Percentiles rank a stretch among this genome's conserved stretches.
Conservation (phyloP, 1,140 invertebrate genomes). For the Rhyacophila brunnea region DNA sequence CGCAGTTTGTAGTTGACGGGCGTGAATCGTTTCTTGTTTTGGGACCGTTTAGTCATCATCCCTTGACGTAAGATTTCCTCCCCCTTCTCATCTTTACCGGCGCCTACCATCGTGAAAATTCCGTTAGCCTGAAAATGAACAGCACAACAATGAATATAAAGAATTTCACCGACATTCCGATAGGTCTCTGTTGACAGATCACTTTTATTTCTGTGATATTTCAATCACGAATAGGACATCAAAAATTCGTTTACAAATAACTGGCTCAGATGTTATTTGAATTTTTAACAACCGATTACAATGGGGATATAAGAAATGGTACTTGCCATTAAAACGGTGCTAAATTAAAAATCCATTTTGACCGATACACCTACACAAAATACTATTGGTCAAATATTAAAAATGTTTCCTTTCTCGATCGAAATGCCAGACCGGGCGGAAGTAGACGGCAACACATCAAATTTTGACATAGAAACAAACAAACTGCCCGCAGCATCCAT, state of each 20-base stretch:
- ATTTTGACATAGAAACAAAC: conserved; percentile 26
- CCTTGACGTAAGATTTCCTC: conserved; percentile 61
- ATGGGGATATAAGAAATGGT: background rate
- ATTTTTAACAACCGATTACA: background rate
- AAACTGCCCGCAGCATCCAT: conserved; percentile 12
- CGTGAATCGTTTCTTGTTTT: conserved; percentile 83
- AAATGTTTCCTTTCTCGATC: conserved; percentile 2
- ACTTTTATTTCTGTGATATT: too few species aligned
- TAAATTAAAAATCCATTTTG: background rate
- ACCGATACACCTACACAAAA: background rate
- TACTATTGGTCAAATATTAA: background rate
- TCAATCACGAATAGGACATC: too few species aligned
- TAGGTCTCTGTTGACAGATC: too few species aligned
- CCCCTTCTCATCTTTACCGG: conserved; percentile 48
- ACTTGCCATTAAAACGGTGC: conserved; percentile 9
- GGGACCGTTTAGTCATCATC: conserved; percentile 82
- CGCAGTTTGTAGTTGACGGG: conserved; percentile 82
- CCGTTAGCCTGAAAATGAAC: conserved; percentile 5
- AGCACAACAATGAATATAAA: background rate
- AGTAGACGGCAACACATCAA: conserved; percentile 13
- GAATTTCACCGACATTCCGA: too few species aligned
- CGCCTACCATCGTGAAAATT: conserved; percentile 40
- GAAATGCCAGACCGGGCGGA: conserved; percentile 26
- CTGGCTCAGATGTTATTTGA: background rate
- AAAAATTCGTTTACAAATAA: background rate